Conservation (phyloP, 2,797 vertebrate genomes). For the Notoglanidium macrostoma region DNA sequence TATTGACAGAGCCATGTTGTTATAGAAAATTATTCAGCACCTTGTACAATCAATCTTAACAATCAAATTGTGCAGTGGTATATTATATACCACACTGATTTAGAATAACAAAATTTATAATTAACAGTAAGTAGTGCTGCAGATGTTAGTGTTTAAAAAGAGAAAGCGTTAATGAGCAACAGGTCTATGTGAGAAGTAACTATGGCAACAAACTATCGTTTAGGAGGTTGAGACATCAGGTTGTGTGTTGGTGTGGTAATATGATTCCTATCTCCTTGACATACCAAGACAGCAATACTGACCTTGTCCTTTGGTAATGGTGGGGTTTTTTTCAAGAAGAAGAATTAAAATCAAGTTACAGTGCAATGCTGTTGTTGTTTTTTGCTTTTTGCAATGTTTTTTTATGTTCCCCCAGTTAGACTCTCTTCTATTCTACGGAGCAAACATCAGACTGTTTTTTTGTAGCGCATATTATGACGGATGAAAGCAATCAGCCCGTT, state of each 20-base stretch:
- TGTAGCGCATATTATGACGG: slow-evolving; percentile 29
- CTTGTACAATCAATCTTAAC: background rate
- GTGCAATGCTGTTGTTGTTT: background rate
- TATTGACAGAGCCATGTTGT: background rate
- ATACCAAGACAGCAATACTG: slow-evolving; percentile 34
- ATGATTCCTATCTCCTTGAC: background rate
- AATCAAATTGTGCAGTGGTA: background rate
- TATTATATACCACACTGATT: background rate
- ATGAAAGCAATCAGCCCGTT: slow-evolving; percentile 19
- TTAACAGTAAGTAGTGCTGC: background rate
- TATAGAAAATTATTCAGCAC: background rate
- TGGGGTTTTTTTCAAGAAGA: slow-evolving; percentile 14
- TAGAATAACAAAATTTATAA: background rate
- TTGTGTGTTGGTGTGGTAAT: background rate
- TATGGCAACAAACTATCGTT: slow-evolving; percentile 2
- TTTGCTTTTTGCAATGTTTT: background rate
- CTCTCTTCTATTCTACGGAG: slow-evolving; percentile 40
- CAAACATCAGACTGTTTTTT: slow-evolving; percentile 44
- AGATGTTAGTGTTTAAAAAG: slow-evolving; percentile 7
- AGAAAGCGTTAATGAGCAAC: slow-evolving; percentile 9
- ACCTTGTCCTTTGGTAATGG: slow-evolving; percentile 17
- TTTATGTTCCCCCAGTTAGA: slow-evolving; percentile 21
- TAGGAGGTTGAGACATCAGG: background rate
- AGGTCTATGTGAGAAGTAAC: background rate
- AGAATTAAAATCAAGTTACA: slow-evolving; percentile 29